Conservation (phyloP, 1,140 invertebrate genomes). For the Hyposmocoma kahamanoa region DNA sequence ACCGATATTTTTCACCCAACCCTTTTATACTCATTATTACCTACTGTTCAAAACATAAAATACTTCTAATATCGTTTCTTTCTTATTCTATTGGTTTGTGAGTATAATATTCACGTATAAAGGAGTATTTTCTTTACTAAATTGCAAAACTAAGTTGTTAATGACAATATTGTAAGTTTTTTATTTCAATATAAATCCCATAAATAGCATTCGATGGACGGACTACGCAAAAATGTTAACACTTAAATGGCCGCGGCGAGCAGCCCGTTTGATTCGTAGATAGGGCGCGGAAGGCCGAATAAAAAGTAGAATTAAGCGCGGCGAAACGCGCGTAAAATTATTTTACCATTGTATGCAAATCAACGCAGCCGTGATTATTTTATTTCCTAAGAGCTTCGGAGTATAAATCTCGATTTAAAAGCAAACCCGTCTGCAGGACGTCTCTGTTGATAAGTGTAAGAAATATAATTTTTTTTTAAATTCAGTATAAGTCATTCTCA, state of each 20-base stretch:
- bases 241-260: conserved; percentile 50
- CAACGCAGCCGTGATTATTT: conserved; percentile 68
- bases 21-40: no score
- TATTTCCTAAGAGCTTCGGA: conserved; percentile 68
- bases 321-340: conserved; percentile 73
- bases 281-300: conserved; percentile 63
- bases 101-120: no score
- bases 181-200: no score
- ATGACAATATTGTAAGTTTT: no score
- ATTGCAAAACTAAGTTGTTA: no score
- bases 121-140: no score
- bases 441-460: conserved; percentile 50
- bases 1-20: conserved; percentile 9
- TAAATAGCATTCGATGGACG: conserved; percentile 6
- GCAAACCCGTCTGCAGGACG: conserved; percentile 42
- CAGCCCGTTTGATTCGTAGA: conserved; percentile 69
- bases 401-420: conserved; percentile 68
- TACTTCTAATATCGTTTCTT: no score
- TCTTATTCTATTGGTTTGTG: no score
- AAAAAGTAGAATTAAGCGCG: conserved; percentile 71
- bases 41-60: no score
- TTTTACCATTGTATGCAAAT: conserved; percentile 74
- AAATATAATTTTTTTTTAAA: no score
- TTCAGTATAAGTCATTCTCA: not conserved
- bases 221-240: conserved; percentile 51